A percentile compares a stretch with the other conserved stretches of the same genome.
Evolutionary conservation across 2,888 invertebrate genomes (phyloP).

Genomic region (Cheilosia pagana): DNA sequence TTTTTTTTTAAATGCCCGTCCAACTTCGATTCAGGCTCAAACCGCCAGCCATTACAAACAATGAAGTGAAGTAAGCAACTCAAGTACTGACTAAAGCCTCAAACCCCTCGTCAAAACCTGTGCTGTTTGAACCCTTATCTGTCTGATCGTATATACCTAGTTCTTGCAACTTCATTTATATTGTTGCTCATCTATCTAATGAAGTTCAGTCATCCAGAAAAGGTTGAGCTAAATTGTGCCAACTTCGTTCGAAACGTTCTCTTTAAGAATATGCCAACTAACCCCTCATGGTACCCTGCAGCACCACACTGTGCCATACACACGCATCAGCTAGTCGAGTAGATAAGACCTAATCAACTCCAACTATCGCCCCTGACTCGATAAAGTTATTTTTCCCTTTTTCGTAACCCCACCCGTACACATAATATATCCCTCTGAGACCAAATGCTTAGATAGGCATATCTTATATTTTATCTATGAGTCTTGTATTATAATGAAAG

Average conservation of each 20-base stretch:
- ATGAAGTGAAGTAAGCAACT: too few species aligned
- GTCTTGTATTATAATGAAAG: constrained; percentile 41
- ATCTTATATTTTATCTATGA: constrained; percentile 63
- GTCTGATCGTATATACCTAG: too few species aligned
- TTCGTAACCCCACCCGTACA: neutral
- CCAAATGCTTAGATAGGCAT: constrained; percentile 49
- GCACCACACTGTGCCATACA: neutral
- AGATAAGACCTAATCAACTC: constrained; percentile 66
- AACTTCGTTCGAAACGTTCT: neutral
- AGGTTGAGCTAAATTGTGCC: neutral
- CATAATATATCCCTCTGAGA: constrained; percentile 54
- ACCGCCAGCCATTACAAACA: too few species aligned
- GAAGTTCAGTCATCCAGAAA: too few species aligned
- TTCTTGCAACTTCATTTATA: too few species aligned
- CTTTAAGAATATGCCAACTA: constrained; percentile 8
- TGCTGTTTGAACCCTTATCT: too few species aligned
- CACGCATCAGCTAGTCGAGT: constrained; percentile 25
- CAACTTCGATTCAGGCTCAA: too few species aligned
- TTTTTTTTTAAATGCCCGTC: too few species aligned
- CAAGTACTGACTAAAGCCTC: too few species aligned
- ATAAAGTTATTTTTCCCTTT: constrained; percentile 40
- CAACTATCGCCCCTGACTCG: constrained; percentile 54
- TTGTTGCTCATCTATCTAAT: too few species aligned
- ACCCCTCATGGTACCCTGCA: neutral
- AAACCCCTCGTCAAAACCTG: too few species aligned